A percentile compares a stretch with the other conserved stretches of the same genome.
These are phyloP conservation scores for Peromyscus leucopus DNA, from an alignment of 2,113 vertebrate species.

Conservation along the genomic window DNA sequence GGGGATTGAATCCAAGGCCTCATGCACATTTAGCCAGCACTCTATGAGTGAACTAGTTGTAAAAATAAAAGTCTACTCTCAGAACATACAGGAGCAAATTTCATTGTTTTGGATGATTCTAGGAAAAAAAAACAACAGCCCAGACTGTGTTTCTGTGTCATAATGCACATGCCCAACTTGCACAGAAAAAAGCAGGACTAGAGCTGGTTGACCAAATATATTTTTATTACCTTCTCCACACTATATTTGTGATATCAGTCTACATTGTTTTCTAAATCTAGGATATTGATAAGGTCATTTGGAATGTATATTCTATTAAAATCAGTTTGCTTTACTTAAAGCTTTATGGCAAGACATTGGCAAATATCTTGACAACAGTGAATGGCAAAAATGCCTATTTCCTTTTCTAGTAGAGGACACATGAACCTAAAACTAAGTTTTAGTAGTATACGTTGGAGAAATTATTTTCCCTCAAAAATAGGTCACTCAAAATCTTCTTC, in stretches of 20 bases:
- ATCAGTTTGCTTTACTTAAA: constrained; percentile 13
- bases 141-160: not conserved
- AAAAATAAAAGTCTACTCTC: not conserved
- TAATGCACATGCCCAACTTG: not conserved
- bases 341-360: constrained; percentile 14
- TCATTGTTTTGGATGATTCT: constrained; percentile 17
- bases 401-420: constrained; percentile 1
- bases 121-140: not conserved
- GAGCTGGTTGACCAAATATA: not conserved
- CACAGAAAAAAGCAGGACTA: not conserved
- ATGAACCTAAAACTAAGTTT: constrained; percentile 47
- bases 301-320: constrained; percentile 39
- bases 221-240: not conserved
- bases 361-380: constrained; percentile 17
- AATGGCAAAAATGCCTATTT: constrained; percentile 5
- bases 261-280: constrained; percentile 35
- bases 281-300: constrained; percentile 25
- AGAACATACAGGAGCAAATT: constrained; percentile 6
- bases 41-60: not conserved
- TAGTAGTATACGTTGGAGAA: not conserved
- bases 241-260: not conserved
- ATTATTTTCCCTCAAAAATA: constrained; percentile 23
- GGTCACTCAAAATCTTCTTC: not conserved
- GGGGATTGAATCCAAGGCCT: not conserved
- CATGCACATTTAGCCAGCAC: not conserved